Base-by-base conservation (phyloP, 2,113 vertebrate species). In the Rhadina sibilatrix region DNA sequence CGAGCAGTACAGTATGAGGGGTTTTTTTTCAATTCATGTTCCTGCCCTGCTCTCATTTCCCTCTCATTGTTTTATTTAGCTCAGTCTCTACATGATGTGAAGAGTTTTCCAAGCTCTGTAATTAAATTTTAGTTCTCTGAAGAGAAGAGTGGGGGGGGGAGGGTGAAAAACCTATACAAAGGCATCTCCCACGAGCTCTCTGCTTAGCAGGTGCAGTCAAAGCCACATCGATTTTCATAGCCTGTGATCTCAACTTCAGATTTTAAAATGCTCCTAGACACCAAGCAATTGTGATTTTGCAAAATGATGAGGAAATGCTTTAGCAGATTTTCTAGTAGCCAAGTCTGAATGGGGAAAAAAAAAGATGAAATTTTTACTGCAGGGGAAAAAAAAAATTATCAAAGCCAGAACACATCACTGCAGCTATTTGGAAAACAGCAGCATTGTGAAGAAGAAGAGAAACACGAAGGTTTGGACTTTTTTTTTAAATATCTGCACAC, bases 381-480 rank as follows among this genome's bases (percentile, higher is more conserved):
- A 35, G 21, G 4, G 2, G 0, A 6, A 57, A 68, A 64, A 20
- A 35, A 44, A 12, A n/a, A 7, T 16, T 2, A 30, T 9, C 10
- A 17, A 68, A 40, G 8, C 13, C 11, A 15, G 5, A 54, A 13
- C 14, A 56, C 1, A 1, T 3, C 23, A 37, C 28, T 63, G 42
- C 12, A 54, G 54, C 54, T 49, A 18, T 9, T 13, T 61, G 44
- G 25, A 17, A 71, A 86, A 83, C 15, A 42, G 8, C 8, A 79
- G 53, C 11, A 6, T 6, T 20, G 35, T 5, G 10, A 59, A 28
- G 47, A 78, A 84, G 63, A 46, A 19, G 23, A 81, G 12, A 76
- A 83, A 50, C 40, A 30, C 10, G 30, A 33, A n/a, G 30, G 8
- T 64, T 44, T 49, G 20, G n/a, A 35, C 1, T 15, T 31, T 38